Percentiles rank a stretch among this genome's conserved stretches.
These are phyloP conservation scores for Strix aluco DNA, from an alignment of 2,113 vertebrate genomes.

Conservation along the genomic window DNA sequence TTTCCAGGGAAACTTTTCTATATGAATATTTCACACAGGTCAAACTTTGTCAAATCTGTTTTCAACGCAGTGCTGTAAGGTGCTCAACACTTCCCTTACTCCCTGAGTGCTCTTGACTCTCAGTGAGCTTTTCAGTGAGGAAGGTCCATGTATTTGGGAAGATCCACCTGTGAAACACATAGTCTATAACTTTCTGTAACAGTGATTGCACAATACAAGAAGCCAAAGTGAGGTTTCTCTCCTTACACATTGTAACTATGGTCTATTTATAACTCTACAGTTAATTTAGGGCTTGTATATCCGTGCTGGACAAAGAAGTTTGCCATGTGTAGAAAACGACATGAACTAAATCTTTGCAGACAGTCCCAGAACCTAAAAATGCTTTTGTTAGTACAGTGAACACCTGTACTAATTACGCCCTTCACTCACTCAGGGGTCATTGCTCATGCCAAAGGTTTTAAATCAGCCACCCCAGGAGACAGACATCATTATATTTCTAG, in stretches of 20 bases:
- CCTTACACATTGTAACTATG: background rate
- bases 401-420: constrained; percentile 66
- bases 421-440: constrained; percentile 41
- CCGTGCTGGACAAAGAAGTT: constrained; percentile 42
- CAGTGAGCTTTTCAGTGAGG: background rate
- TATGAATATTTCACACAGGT: background rate
- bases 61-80: background rate
- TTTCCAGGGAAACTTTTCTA: background rate
- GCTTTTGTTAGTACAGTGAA: constrained; percentile 51
- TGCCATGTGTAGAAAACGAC: constrained; percentile 57
- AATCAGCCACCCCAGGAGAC: constrained; percentile 54
- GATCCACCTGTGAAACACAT: background rate
- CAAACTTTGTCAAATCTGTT: background rate
- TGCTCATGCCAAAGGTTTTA: constrained; percentile 61
- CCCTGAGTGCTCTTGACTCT: background rate
- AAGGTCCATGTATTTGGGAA: background rate
- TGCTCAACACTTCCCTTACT: background rate
- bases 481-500: constrained; percentile 10
- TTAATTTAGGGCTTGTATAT: constrained; percentile 50
- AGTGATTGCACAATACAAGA: constrained; percentile 38
- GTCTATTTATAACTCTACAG: constrained; percentile 52
- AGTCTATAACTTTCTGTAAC: background rate
- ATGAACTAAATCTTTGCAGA: constrained; percentile 50
- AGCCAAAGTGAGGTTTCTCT: constrained; percentile 48
- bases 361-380: constrained; percentile 17